Conservation (phyloP, 2,888 invertebrate genomes). For the Heliothis peltigera region DNA sequence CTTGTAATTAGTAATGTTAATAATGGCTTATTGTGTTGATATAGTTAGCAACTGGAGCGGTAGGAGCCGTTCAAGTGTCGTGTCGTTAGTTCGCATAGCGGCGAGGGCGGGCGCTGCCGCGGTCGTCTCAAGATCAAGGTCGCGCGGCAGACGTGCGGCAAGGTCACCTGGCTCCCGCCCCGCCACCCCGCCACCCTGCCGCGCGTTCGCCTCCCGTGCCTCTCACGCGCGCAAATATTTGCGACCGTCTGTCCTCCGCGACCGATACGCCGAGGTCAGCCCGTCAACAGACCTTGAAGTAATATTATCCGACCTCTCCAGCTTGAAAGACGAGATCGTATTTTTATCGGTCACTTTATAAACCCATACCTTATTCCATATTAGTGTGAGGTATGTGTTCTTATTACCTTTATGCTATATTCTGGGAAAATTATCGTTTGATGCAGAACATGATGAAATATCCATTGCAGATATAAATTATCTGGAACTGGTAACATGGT, state of each 20-base stretch:
- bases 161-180: conserved; percentile 79
- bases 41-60: conserved; percentile 71
- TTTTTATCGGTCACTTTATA: conserved; percentile 77
- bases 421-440: background rate
- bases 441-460: background rate
- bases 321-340: conserved; percentile 80
- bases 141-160: conserved; percentile 86
- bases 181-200: conserved; percentile 59
- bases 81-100: conserved; percentile 65
- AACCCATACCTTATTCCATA: conserved; percentile 48
- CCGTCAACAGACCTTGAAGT: conserved; percentile 87
- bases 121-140: conserved; percentile 90
- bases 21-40: conserved; percentile 49
- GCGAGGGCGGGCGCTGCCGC: conserved; percentile 75
- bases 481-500: too few species aligned
- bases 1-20: conserved; percentile 49
- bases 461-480: too few species aligned
- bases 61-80: conserved; percentile 76
- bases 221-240: conserved; percentile 87
- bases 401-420: conserved; percentile 19
- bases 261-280: conserved; percentile 89
- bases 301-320: conserved; percentile 86
- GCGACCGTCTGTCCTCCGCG: conserved; percentile 89
- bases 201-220: conserved; percentile 70
- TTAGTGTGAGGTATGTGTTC: conserved; percentile 23